Base-by-base conservation (phyloP, 1,140 invertebrate genomes). In the Ridgeia piscesae region DNA sequence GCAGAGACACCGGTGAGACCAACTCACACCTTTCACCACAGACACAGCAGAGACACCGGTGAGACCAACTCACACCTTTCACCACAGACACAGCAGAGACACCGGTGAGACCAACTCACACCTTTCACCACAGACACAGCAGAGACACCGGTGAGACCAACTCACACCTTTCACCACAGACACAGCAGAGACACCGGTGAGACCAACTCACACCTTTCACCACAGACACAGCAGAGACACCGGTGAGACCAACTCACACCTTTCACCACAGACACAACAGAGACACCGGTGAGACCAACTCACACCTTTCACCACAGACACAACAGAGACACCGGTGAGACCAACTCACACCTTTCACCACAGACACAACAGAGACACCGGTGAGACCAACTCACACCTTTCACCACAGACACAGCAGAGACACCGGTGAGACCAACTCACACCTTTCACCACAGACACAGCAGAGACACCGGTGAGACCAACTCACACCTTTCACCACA, bases 211-310 rank as follows among this genome's bases (percentile, higher is more conserved):
- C 27, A 77, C 58, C 14, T 27, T 31, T 77, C 58, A 0, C 58
- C n/a, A n/a, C n/a, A 95, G 94, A 93, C 31, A 92, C 35, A 92
- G 92, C 42, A 92, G 89, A 35, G 27, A 89, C 33, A 42, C 34
- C n/a, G 48, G 31, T 33, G 31, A 90, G n/a, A 92, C 8, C 35
- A 92, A 91, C 2, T 91, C 4, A 77, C 27, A 77, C 58, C 14
- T 27, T 31, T 77, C 58, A 0, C 58, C n/a, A n/a, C n/a, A 95
- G 94, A 93, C 31, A 92, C 35, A 92, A 93, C 42, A 92, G 89
- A 35, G 27, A 89, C 33, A 42, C 34, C n/a, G 48, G 31, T 33
- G 31, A 90, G n/a, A 92, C 8, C 35, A 92, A 91, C 2, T 91
- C 4, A 77, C 27, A 77, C 58, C 14, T 27, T 31, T 77, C 58